These are phyloP conservation scores for Sphenopsis melanotis DNA, from an alignment of 2,797 vertebrate species.

Conservation along the genomic window DNA sequence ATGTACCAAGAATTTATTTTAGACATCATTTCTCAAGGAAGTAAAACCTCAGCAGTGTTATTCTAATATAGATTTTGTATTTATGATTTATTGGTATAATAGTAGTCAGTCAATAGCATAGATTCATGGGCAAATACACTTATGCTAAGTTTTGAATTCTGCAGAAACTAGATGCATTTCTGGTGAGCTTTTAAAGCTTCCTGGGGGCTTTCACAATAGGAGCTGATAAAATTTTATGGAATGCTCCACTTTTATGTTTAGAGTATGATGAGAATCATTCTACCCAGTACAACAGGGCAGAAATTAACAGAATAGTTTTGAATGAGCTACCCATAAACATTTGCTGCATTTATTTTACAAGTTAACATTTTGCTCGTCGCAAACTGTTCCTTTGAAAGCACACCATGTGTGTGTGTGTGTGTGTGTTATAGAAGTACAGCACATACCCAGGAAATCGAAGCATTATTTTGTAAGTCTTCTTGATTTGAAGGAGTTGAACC, in stretches of 20 bases:
- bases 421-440: background rate
- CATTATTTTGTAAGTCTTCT: background rate
- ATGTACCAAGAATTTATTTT: background rate
- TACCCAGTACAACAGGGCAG: background rate
- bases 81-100: background rate
- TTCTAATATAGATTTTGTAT: background rate
- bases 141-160: constrained; percentile 12
- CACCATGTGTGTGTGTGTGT: background rate
- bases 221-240: constrained; percentile 55
- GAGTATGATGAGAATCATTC: constrained; percentile 5
- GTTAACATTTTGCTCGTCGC: background rate
- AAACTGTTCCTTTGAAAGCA: constrained; percentile 27
- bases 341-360: constrained; percentile 35
- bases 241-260: constrained; percentile 21
- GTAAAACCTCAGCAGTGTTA: background rate
- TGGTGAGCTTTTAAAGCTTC: constrained; percentile 42
- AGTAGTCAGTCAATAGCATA: background rate
- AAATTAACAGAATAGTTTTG: constrained; percentile 46
- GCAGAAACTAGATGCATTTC: background rate
- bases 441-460: background rate
- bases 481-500: constrained; percentile 9
- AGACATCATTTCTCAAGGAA: background rate
- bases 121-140: background rate
- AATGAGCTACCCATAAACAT: constrained; percentile 38
- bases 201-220: constrained; percentile 20